These are phyloP conservation scores for Lycaon pictus DNA, from an alignment of 2,113 vertebrate species.

Conservation along the genomic window DNA sequence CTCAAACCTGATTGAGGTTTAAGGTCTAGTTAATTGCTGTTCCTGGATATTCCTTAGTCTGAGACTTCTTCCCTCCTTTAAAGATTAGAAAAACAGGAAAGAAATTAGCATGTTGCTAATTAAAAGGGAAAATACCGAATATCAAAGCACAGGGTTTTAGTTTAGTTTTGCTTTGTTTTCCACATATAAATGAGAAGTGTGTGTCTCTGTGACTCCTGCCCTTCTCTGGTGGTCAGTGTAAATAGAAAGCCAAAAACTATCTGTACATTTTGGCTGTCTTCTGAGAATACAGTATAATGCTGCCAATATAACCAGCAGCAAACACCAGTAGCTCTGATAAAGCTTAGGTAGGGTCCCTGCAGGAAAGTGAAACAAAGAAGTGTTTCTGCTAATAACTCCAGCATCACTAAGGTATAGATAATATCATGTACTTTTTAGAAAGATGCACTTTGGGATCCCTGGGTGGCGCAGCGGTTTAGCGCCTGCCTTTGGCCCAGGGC, in stretches of 20 bases:
- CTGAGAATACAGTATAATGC: background rate
- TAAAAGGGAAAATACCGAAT: background rate
- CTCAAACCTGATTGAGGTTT: background rate
- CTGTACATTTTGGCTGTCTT: background rate
- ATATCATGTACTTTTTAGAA: background rate
- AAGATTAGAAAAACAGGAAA: background rate
- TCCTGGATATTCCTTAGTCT: background rate
- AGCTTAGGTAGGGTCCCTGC: too few relatives aligned
- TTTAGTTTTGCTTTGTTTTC: background rate
- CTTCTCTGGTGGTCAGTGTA: background rate
- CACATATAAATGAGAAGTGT: background rate
- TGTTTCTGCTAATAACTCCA: background rate
- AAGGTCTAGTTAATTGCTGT: background rate
- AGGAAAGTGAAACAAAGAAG: background rate
- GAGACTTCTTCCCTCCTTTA: background rate
- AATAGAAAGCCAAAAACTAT: background rate
- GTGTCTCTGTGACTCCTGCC: background rate
- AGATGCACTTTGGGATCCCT: too few relatives aligned
- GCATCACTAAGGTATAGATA: background rate
- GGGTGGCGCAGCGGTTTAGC: too few relatives aligned
- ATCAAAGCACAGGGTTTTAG: background rate
- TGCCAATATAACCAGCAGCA: too few relatives aligned
- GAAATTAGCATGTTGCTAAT: slow-evolving; percentile 6
- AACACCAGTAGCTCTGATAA: background rate
- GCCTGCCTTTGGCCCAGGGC: too few relatives aligned